Evolutionary conservation across 2,113 vertebrate genomes (phyloP).

Genomic region (Capreolus pygargus): DNA sequence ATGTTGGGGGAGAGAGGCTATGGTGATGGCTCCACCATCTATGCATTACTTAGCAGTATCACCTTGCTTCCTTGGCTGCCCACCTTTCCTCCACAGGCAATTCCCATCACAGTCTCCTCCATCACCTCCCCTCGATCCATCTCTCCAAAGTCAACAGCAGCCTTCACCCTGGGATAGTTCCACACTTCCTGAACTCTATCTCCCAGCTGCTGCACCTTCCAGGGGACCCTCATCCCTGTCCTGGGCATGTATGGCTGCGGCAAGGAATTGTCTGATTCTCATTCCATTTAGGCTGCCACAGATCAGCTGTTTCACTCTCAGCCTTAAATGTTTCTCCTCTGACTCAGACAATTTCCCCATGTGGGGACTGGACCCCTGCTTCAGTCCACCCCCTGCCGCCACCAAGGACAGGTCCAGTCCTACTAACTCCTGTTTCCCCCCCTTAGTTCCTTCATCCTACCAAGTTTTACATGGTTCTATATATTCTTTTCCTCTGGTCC

Average conservation of each 20-base stretch:
- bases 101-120: background rate
- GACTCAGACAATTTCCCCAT: background rate
- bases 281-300: background rate
- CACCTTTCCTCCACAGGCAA: background rate
- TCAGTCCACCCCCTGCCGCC: rapidly evolving
- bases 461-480: background rate
- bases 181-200: background rate
- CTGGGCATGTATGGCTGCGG: background rate
- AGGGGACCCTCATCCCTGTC: background rate
- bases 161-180: background rate
- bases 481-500: background rate
- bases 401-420: background rate
- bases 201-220: background rate
- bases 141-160: background rate
- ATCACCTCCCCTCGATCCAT: background rate
- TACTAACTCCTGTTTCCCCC: background rate
- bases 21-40: background rate
- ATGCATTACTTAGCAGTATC: background rate
- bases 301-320: background rate
- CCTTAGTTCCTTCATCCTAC: background rate
- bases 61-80: background rate
- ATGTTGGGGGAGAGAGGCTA: background rate
- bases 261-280: background rate
- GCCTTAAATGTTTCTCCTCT: background rate
- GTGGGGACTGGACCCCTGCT: background rate